Evolutionary conservation across 2,113 vertebrate genomes (phyloP).

Genomic region (Chiloscyllium plagiosum): DNA sequence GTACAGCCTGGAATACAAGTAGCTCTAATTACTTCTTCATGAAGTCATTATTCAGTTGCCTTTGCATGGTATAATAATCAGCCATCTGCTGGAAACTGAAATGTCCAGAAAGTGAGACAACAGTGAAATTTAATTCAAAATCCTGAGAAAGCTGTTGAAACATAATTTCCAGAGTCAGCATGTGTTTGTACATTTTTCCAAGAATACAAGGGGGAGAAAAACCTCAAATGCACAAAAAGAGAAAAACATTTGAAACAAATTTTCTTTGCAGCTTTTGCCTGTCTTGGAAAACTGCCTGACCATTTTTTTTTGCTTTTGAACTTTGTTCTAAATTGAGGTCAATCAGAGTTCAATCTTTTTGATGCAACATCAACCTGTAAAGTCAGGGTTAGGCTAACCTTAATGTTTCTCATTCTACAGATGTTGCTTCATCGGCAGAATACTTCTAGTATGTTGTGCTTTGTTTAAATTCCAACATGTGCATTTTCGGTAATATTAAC

Average conservation of each 20-base stretch:
- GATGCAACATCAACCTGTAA: background rate
- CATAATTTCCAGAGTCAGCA: background rate
- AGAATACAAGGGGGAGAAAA: background rate
- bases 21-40: constrained; percentile 38
- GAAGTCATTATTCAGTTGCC: constrained; percentile 28
- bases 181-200: background rate
- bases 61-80: background rate
- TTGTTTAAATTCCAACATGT: background rate
- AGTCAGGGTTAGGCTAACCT: background rate
- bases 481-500: background rate
- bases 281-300: background rate
- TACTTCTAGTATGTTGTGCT: background rate
- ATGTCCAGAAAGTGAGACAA: background rate
- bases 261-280: background rate
- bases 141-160: background rate
- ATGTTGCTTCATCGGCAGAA: background rate
- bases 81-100: background rate
- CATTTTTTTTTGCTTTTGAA: background rate
- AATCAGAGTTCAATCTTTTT: background rate
- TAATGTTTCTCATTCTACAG: background rate
- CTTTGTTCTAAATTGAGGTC: background rate
- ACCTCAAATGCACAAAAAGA: background rate
- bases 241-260: background rate
- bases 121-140: background rate
- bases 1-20: constrained; percentile 40